Conservation (phyloP, 1,140 invertebrate genomes). For the Aethina tumida region DNA sequence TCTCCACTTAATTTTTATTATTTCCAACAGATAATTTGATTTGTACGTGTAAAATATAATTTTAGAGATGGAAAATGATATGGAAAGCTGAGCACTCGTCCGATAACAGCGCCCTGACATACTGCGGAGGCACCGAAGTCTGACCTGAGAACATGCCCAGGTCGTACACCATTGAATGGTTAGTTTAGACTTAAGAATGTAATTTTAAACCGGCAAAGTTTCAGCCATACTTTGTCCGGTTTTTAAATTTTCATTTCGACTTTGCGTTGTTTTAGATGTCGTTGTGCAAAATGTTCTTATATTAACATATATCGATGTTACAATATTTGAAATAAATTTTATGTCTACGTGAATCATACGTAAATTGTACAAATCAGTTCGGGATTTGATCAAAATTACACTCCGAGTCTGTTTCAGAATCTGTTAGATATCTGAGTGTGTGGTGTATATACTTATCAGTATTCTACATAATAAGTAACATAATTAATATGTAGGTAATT, state of each 20-base stretch:
- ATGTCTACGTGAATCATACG: too few species aligned
- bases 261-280: slow-evolving; percentile 7
- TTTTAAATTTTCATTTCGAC: slow-evolving; percentile 6
- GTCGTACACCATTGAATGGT: slow-evolving; percentile 34
- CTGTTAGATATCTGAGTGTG: too few species aligned
- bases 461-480: too few species aligned
- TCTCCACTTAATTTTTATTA: neutral
- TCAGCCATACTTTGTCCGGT: slow-evolving; percentile 16
- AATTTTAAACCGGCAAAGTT: slow-evolving; percentile 9
- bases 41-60: slow-evolving; percentile 4
- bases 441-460: too few species aligned
- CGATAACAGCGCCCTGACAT: slow-evolving; percentile 32
- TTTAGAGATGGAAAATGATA: slow-evolving; percentile 34
- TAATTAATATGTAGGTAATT: too few species aligned
- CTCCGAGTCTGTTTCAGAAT: too few species aligned
- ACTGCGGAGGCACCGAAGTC: slow-evolving; percentile 35
- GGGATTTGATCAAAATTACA: too few species aligned
- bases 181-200: slow-evolving; percentile 31
- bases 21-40: neutral
- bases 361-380: too few species aligned
- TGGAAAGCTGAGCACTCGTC: slow-evolving; percentile 33
- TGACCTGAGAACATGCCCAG: slow-evolving; percentile 33
- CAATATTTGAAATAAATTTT: too few species aligned
- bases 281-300: neutral
- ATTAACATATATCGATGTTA: too few species aligned